A percentile compares a stretch with the other conserved stretches of the same genome.
Conservation (phyloP, 2,797 vertebrate genomes). For the Triplophysa bombifrons region DNA sequence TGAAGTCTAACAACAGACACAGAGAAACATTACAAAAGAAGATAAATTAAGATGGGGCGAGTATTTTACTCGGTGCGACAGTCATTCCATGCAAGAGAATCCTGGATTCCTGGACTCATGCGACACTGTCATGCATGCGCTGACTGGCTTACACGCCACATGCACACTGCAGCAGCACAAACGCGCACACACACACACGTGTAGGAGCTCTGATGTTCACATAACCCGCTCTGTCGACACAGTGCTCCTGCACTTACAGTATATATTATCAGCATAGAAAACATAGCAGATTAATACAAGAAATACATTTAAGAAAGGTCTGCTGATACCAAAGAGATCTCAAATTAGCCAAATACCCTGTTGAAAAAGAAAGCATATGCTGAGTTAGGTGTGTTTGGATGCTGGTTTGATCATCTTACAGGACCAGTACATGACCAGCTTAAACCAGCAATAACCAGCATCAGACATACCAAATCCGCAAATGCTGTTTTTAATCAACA, state of each 20-base stretch:
- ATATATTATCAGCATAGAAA: slow-evolving; percentile 67
- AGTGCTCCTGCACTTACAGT: slow-evolving; percentile 66
- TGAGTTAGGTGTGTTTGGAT: too few species aligned
- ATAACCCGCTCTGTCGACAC: slow-evolving; percentile 55
- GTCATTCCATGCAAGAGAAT: slow-evolving; percentile 61
- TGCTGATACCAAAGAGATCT: slow-evolving; percentile 74
- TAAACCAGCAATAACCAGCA: too few species aligned
- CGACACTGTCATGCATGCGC: slow-evolving; percentile 73
- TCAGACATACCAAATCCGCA: too few species aligned
- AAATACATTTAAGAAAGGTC: slow-evolving; percentile 72
- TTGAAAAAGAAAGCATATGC: too few species aligned
- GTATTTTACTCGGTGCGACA: slow-evolving; percentile 54
- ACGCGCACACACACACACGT: slow-evolving; percentile 34
- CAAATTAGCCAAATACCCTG: slow-evolving; percentile 66
- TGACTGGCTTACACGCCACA: slow-evolving; percentile 67
- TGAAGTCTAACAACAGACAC: slow-evolving; percentile 19
- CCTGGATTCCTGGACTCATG: slow-evolving; percentile 64
- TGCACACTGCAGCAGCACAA: slow-evolving; percentile 70
- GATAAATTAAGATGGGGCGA: slow-evolving; percentile 55
- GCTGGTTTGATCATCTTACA: too few species aligned
- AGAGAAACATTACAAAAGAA: slow-evolving; percentile 50
- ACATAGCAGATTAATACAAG: slow-evolving; percentile 62
- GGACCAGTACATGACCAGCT: too few species aligned
- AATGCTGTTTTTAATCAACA: too few species aligned
- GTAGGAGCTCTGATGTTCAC: slow-evolving; percentile 59